Evolutionary conservation across 2,797 vertebrate species (phyloP).

Genomic region (Sciaenops ocellatus): DNA sequence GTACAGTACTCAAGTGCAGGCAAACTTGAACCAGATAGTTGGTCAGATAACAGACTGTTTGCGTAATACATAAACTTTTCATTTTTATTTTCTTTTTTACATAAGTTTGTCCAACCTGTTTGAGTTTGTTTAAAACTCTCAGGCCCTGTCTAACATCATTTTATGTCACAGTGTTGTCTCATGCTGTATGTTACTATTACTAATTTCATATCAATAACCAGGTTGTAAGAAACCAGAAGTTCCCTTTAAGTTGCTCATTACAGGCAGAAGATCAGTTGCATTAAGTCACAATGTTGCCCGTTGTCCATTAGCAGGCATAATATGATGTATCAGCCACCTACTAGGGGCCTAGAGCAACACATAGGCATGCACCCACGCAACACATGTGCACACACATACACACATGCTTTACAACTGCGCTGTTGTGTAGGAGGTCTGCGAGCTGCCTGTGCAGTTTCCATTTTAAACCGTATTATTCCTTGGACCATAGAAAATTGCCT

Average conservation of each 20-base stretch:
- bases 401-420: conserved; percentile 56
- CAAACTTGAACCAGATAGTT: background rate
- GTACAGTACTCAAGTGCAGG: background rate
- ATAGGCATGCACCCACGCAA: conserved; percentile 57
- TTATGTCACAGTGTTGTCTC: background rate
- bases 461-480: conserved; percentile 70
- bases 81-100: background rate
- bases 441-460: conserved; percentile 64
- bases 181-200: background rate
- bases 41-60: no score
- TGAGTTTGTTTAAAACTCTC: background rate
- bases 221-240: conserved; percentile 8
- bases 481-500: conserved; percentile 66
- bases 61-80: background rate
- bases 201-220: background rate
- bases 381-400: conserved; percentile 57
- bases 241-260: conserved; percentile 1
- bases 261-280: conserved; percentile 30
- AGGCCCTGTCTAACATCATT: background rate
- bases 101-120: no score
- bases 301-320: conserved; percentile 66
- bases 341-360: conserved; percentile 52
- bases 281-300: conserved; percentile 56
- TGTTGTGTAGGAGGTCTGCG: conserved; percentile 68
- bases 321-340: conserved; percentile 74